Evolutionary conservation across 2,113 vertebrate genomes (phyloP).

Genomic region (Gobius niger): DNA sequence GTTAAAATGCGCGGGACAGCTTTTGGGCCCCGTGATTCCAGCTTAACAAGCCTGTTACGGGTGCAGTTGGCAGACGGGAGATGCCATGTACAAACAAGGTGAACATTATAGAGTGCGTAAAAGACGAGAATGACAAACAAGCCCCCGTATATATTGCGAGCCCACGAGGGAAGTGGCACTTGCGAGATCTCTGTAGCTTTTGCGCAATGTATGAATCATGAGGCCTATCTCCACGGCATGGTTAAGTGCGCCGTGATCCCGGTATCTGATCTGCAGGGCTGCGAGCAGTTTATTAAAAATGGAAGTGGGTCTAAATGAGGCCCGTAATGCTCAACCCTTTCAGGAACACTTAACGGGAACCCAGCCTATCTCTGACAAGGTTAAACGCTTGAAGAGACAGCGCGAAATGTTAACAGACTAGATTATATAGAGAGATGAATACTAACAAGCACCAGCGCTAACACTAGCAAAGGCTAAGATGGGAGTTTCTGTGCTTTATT

Average conservation of each 20-base stretch:
- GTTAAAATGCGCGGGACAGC: constrained; percentile 16
- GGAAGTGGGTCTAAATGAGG: constrained; percentile 76
- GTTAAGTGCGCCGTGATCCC: constrained; percentile 59
- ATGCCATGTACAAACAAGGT: constrained; percentile 45
- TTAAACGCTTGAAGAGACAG: constrained; percentile 68
- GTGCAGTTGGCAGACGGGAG: constrained; percentile 43
- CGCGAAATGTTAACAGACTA: constrained; percentile 53
- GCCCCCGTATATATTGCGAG: constrained; percentile 41
- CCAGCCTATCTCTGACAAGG: constrained; percentile 74
- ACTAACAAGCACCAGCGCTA: constrained; percentile 31
- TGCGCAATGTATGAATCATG: constrained; percentile 64
- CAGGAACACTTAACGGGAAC: constrained; percentile 70
- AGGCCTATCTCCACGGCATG: constrained; percentile 62
- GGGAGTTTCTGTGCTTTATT: background rate
- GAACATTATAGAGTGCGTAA: constrained; percentile 42
- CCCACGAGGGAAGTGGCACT: constrained; percentile 1
- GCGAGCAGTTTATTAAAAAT: constrained; percentile 80
- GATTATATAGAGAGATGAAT: constrained; percentile 59
- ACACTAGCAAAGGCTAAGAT: constrained; percentile 16
- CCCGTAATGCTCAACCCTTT: constrained; percentile 68
- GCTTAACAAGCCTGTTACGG: constrained; percentile 48
- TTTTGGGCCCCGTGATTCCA: constrained; percentile 35
- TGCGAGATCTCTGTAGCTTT: constrained; percentile 53
- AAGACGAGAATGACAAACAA: constrained; percentile 44
- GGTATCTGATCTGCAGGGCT: constrained; percentile 66